Conservation (phyloP, 2,888 invertebrate genomes). For the Nipponacmea schrenckii region DNA sequence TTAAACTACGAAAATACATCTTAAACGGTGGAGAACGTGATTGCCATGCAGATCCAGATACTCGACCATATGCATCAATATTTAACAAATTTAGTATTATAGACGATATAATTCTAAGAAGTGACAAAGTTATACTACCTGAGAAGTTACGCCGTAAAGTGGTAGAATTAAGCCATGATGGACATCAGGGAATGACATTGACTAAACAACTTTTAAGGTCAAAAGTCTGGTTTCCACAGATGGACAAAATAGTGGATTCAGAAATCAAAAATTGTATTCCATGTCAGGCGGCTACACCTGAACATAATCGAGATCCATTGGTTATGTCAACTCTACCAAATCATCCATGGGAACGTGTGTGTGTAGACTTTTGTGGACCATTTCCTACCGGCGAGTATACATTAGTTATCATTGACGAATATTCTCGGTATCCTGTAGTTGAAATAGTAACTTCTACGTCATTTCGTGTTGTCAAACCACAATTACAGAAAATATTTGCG, state of each 20-base stretch:
- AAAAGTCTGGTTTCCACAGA: conserved; percentile 44
- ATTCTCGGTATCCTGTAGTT: too few species aligned
- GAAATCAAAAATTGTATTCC: conserved; percentile 29
- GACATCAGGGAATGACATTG: conserved; percentile 40
- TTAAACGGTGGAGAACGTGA: not conserved
- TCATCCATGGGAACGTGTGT: conserved; percentile 16
- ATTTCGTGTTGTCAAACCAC: not conserved
- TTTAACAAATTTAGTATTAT: conserved; percentile 24
- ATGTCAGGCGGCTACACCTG: conserved; percentile 28
- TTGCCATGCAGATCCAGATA: not conserved
- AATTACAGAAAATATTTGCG: conserved; percentile 23
- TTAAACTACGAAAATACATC: not conserved
- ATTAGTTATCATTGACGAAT: too few species aligned
- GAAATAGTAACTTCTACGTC: too few species aligned
- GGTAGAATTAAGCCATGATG: conserved; percentile 36
- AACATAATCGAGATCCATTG: conserved; percentile 14
- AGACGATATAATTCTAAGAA: conserved; percentile 26
- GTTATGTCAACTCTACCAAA: conserved; percentile 12
- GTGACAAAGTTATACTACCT: conserved; percentile 33
- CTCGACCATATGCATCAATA: conserved; percentile 15
- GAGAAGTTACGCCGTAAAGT: conserved; percentile 28
- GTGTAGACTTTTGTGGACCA: conserved; percentile 21
- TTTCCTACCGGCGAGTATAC: too few species aligned
- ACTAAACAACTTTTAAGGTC: conserved; percentile 39
- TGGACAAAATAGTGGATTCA: conserved; percentile 31